Percentiles rank a stretch among this genome's conserved stretches.
These are phyloP conservation scores for Xiphophorus maculatus DNA, from an alignment of 2,113 vertebrate species.

Conservation along the genomic window DNA sequence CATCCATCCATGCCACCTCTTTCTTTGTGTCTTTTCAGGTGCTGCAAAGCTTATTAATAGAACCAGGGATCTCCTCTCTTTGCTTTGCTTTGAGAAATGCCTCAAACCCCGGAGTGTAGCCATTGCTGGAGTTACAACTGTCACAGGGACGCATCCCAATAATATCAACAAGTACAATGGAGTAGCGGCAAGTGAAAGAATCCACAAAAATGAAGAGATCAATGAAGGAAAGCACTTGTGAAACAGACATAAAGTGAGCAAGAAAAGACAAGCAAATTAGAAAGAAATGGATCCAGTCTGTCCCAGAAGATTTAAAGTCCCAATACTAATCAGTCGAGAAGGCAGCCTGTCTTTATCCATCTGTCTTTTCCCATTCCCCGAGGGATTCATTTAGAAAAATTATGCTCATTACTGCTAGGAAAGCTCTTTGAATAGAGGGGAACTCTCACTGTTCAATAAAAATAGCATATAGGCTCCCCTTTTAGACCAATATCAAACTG, in stretches of 20 bases:
- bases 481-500: neutral
- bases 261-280: conserved; percentile 4
- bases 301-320: conserved; percentile 39
- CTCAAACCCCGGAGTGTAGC: conserved; percentile 33
- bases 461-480: neutral
- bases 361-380: neutral
- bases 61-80: conserved; percentile 18
- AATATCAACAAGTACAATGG: conserved; percentile 28
- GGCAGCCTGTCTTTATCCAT: conserved; percentile 8
- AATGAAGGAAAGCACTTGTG: neutral
- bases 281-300: conserved; percentile 21
- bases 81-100: conserved; percentile 16
- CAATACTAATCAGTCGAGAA: conserved; percentile 29
- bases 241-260: neutral
- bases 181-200: neutral
- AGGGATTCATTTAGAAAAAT: conserved; percentile 41
- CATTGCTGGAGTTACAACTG: conserved; percentile 64
- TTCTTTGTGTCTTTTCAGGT: conserved; percentile 5
- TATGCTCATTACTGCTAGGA: conserved; percentile 13
- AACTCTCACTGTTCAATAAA: neutral
- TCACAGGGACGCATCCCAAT: conserved; percentile 36
- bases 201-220: neutral
- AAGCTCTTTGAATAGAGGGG: neutral
- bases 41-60: conserved; percentile 21
- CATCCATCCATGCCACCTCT: neutral